phyloP scores from a whole-genome alignment of 2,888 invertebrate species.

The Ctenicera cuprea region DNA sequence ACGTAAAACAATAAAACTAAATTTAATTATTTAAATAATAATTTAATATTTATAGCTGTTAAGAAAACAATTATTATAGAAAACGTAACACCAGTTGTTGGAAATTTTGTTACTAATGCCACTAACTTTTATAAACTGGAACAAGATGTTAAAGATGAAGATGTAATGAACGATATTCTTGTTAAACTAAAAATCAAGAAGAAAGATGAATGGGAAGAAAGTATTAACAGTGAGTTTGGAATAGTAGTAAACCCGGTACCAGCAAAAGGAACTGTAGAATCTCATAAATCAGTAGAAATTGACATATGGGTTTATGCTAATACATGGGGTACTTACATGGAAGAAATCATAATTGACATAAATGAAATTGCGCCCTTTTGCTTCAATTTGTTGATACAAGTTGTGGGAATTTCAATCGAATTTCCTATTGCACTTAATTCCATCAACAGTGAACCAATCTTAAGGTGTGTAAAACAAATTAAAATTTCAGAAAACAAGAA shows the following conservation, averaged over 20 bases:
- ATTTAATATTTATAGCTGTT: slow-evolving; percentile 41
- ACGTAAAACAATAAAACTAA: slow-evolving; percentile 56
- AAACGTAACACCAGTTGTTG: slow-evolving; percentile 68
- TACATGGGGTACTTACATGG: slow-evolving; percentile 72
- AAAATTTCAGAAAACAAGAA: neutral
- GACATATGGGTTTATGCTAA: slow-evolving; percentile 70
- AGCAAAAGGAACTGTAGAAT: slow-evolving; percentile 59
- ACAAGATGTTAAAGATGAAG: slow-evolving; percentile 36
- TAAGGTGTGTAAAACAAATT: slow-evolving; percentile 61
- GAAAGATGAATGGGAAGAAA: slow-evolving; percentile 62
- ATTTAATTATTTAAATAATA: neutral
- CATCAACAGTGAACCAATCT: slow-evolving; percentile 61
- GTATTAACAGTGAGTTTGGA: slow-evolving; percentile 63
- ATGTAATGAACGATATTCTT: slow-evolving; percentile 52
- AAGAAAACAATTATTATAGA: slow-evolving; percentile 68
- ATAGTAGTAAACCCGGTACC: slow-evolving; percentile 66
- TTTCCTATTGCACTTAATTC: slow-evolving; percentile 68
- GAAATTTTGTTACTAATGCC: slow-evolving; percentile 58
- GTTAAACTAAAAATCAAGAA: slow-evolving; percentile 55
- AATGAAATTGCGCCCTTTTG: slow-evolving; percentile 66
- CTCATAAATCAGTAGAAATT: slow-evolving; percentile 62
- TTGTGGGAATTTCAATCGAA: slow-evolving; percentile 68
- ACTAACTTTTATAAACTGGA: slow-evolving; percentile 64
- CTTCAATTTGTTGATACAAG: slow-evolving; percentile 68
- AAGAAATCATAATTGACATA: slow-evolving; percentile 70